Conservation (phyloP, 2,113 vertebrate species). For the Lates calcarifer region DNA sequence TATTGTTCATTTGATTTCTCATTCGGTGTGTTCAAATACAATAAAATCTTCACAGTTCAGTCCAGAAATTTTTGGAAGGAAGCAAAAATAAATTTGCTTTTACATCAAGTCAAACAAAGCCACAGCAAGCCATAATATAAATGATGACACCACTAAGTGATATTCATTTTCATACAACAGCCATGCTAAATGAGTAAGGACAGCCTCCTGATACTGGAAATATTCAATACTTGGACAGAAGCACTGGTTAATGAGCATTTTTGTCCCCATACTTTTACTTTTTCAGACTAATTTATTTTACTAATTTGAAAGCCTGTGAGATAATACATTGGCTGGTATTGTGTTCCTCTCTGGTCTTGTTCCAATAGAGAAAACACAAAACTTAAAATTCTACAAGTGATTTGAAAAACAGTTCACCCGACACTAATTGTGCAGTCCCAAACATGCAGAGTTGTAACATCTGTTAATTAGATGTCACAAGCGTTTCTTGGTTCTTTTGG, state of each 20-base stretch:
- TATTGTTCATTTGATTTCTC: background rate
- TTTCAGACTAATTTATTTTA: background rate
- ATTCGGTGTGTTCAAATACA: background rate
- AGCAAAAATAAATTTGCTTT: background rate
- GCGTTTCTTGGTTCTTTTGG: conserved; percentile 71
- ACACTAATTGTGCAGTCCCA: background rate
- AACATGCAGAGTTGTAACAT: background rate
- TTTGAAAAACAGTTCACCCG: background rate
- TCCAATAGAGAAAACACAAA: conserved; percentile 3
- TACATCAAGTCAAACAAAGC: conserved; percentile 4
- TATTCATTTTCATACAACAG: background rate
- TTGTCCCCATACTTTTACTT: too few relatives aligned
- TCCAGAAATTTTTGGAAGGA: background rate
- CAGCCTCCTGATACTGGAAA: background rate
- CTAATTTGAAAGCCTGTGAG: background rate
- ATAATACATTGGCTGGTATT: background rate
- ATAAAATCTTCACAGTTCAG: background rate
- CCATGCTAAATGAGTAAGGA: background rate
- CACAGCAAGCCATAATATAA: conserved; percentile 18
- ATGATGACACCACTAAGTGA: background rate
- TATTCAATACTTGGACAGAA: background rate
- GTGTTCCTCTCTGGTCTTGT: background rate
- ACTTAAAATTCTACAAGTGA: background rate
- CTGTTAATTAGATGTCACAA: conserved; percentile 8
- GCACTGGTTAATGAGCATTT: background rate